These are phyloP conservation scores for Calameuta filiformis DNA, from an alignment of 2,888 invertebrate species.

Conservation along the genomic window DNA sequence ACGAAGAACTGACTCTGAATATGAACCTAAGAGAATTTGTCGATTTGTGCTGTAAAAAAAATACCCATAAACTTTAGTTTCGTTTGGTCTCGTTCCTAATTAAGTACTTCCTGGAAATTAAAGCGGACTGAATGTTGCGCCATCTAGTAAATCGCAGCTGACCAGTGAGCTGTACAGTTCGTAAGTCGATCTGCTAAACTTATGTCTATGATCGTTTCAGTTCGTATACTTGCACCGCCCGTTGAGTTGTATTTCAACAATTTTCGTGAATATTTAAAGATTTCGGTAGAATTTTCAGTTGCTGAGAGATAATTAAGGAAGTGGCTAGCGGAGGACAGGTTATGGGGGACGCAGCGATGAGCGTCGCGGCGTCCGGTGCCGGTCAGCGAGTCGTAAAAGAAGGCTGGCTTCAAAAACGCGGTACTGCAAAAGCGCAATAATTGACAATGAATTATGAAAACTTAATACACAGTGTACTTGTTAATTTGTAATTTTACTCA, in stretches of 20 bases:
- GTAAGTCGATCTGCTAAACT: constrained; percentile 34
- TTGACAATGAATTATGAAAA: no score
- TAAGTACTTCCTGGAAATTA: no score
- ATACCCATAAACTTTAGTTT: no score
- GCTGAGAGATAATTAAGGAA: background rate
- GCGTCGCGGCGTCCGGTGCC: constrained; percentile 65
- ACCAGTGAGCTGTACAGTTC: background rate
- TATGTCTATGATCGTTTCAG: constrained; percentile 47
- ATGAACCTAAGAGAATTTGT: no score
- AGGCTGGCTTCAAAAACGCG: constrained; percentile 95
- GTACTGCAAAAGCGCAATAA: constrained; percentile 54
- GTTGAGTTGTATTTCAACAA: constrained; percentile 30
- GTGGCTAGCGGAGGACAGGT: constrained; percentile 29
- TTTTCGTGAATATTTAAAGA: constrained; percentile 23
- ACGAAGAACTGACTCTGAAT: no score
- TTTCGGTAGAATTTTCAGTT: background rate
- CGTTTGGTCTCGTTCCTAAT: no score
- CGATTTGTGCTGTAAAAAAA: no score
- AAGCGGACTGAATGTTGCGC: background rate
- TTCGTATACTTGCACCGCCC: constrained; percentile 39
- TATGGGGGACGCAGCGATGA: constrained; percentile 70
- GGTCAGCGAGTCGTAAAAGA: constrained; percentile 80
- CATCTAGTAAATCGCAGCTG: background rate
- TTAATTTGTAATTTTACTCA: no score
- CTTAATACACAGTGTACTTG: no score